Conservation (phyloP, 1,140 invertebrate genomes). For the Anoplolepis gracilipes region DNA sequence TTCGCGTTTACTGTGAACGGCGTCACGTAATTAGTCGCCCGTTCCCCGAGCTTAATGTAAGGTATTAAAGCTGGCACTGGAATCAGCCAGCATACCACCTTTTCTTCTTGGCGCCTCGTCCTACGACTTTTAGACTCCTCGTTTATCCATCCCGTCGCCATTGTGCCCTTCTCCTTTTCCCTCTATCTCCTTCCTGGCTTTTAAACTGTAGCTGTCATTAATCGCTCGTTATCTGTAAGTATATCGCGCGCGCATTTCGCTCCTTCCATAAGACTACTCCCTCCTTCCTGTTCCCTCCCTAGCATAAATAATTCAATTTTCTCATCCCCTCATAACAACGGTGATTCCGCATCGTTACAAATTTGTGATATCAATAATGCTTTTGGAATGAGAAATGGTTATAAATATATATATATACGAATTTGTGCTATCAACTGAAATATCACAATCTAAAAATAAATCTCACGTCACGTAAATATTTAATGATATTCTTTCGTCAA, state of each 20-base stretch:
- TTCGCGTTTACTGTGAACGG: slow-evolving; percentile 84
- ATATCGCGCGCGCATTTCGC: slow-evolving; percentile 60
- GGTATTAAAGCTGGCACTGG: slow-evolving; percentile 67
- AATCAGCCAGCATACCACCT: slow-evolving; percentile 52
- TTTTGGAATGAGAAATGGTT: background rate
- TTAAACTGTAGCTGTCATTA: slow-evolving; percentile 80
- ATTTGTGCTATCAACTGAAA: background rate
- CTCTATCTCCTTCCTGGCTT: slow-evolving; percentile 60
- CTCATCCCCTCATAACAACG: background rate
- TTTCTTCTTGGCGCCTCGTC: slow-evolving; percentile 69
- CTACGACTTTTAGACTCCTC: slow-evolving; percentile 66
- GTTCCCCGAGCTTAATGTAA: slow-evolving; percentile 82
- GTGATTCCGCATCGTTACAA: background rate
- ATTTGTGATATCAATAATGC: background rate
- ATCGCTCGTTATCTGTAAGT: slow-evolving; percentile 84
- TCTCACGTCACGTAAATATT: background rate
- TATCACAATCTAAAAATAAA: slow-evolving; percentile 13
- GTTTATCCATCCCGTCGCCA: slow-evolving; percentile 71
- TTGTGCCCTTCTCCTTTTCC: slow-evolving; percentile 67
- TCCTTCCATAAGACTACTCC: background rate
- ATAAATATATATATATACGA: background rate
- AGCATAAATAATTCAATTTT: slow-evolving; percentile 41
- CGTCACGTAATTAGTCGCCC: slow-evolving; percentile 85
- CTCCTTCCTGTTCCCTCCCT: background rate
- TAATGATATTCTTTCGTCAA: background rate